Evolutionary conservation across 2,113 vertebrate species (phyloP), one percentile per base, ranked within the genome.

Genomic region (Gallinago undulata): DNA sequence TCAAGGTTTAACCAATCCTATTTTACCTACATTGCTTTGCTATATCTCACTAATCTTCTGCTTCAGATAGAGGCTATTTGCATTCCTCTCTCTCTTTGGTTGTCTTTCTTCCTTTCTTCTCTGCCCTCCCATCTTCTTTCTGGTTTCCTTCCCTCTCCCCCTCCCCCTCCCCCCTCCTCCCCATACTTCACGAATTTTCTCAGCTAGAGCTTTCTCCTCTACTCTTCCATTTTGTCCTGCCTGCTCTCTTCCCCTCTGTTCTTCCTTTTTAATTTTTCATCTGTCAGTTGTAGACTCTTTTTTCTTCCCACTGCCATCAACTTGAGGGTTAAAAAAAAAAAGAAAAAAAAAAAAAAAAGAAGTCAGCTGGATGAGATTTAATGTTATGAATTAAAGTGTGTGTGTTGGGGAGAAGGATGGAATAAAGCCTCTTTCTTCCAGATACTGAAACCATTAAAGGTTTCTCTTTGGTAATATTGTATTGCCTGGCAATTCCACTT

Each of bases 401-500:
- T 93, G 43, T 39, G 7, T 74, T 93, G 33, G 31, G 30, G 51
- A 75, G 30, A 10, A 80, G 23, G 45, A 59, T 5, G 3, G 78
- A 78, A 95, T 81, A 83, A 94, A 76, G n/a, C 9, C 35, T 94
- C 85, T 88, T 93, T 94, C 67, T 94, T 92, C 84, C 37, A 21
- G 2, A 81, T 68, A 81, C 51, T 53, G 41, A 87, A 62, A 84
- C 50, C 48, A 59, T 62, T 81, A 91, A 79, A 27, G 2, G 19
- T 75, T 96, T 94, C 50, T 75, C 85, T 63, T 88, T 84, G 27
- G n/a, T 69, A 91, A 95, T 80, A 56, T 35, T 82, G 45, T 33
- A 95, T 76, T 55, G 35, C 84, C 35, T 82, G 39, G 92, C 45
- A 85, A 66, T 72, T 93, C 19, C 66, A 81, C 63, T 69, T 51